phyloP scores from a whole-genome alignment of 2,113 vertebrate genomes.

The Montifringilla adamsi region DNA sequence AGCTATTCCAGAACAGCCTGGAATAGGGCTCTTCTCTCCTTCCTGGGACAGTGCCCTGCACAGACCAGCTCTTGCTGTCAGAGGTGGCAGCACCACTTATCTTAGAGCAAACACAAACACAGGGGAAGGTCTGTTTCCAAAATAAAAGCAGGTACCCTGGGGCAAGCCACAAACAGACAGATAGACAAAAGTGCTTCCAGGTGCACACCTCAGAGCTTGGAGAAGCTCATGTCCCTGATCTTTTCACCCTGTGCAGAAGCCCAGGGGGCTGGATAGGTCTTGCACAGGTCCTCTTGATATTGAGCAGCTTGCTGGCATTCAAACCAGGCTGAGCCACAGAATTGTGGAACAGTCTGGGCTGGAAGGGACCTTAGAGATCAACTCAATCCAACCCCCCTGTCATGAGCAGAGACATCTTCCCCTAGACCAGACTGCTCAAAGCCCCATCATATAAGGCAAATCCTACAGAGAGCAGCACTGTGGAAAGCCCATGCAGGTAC shows the following conservation, averaged over 20 bases:
- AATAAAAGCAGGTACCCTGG: neutral
- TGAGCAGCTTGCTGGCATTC: neutral
- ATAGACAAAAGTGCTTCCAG: neutral
- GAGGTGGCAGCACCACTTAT: neutral
- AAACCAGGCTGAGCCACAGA: neutral
- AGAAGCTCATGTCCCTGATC: neutral
- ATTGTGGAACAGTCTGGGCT: neutral
- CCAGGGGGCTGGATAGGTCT: neutral
- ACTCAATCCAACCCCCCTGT: neutral
- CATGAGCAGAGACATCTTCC: rapidly evolving
- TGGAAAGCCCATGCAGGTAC: neutral
- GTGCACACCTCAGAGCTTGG: neutral
- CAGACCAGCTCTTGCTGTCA: neutral
- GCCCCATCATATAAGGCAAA: neutral
- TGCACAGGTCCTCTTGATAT: neutral
- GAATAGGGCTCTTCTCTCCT: neutral
- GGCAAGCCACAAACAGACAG: neutral
- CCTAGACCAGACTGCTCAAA: neutral
- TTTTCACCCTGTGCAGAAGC: neutral
- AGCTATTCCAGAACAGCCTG: neutral
- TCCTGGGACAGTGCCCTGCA: neutral
- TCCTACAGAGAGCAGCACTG: neutral
- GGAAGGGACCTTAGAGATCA: neutral
- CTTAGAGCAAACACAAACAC: neutral
- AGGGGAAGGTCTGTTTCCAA: neutral